These are phyloP conservation scores for Cremastinae sp. DNA, from an alignment of 2,888 invertebrate genomes.

Conservation along the genomic window DNA sequence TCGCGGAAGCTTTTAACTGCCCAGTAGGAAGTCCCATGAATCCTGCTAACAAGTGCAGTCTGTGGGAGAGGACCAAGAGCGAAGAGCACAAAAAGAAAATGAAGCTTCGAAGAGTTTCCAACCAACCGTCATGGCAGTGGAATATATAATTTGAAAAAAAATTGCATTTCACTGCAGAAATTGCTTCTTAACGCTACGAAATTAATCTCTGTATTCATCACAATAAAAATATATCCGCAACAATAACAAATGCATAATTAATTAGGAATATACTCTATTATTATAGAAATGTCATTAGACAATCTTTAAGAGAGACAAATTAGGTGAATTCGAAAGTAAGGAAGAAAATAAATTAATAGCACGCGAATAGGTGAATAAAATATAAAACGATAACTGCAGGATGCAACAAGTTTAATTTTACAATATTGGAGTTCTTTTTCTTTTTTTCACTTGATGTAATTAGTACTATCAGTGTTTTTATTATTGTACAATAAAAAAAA, in stretches of 20 bases:
- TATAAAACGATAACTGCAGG: conserved; percentile 13
- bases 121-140: too few relatives aligned
- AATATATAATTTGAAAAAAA: too few relatives aligned
- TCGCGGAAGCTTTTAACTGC: conserved; percentile 53
- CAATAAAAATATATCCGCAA: too few relatives aligned
- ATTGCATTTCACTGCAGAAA: too few relatives aligned
- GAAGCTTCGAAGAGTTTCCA: too few relatives aligned
- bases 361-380: conserved; percentile 7
- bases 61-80: conserved; percentile 49
- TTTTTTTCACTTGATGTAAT: conserved; percentile 65
- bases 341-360: conserved; percentile 1
- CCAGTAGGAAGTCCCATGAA: conserved; percentile 55
- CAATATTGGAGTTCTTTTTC: conserved; percentile 66
- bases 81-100: neutral
- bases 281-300: conserved; percentile 69
- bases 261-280: conserved; percentile 70
- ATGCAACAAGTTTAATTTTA: conserved; percentile 65
- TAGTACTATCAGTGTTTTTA: conserved; percentile 50
- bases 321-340: conserved; percentile 51
- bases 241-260: too few relatives aligned
- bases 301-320: conserved; percentile 60
- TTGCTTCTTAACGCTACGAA: too few relatives aligned
- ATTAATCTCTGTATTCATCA: too few relatives aligned
- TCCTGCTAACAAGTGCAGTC: conserved; percentile 53
- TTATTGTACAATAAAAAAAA: conserved; percentile 62